Base-by-base conservation (phyloP, 2,797 vertebrate genomes). In the Phrynocephalus vlangalii region DNA sequence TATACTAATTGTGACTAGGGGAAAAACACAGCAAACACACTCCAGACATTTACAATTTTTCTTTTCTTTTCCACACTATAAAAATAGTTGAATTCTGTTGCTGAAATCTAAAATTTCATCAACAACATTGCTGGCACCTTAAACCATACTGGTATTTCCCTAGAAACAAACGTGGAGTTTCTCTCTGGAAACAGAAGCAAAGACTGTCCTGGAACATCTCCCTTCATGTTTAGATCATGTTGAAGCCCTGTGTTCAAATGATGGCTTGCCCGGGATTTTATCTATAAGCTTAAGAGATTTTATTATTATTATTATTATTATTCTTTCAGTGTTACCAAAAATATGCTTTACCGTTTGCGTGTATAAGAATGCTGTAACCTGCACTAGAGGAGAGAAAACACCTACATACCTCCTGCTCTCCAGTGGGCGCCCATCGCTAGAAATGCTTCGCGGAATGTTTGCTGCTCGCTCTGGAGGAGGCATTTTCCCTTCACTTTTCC, bases 401-500 rank as follows among this genome's bases (percentile, higher is more conserved):
- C 24, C 26, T 38, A 84, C 75, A 0, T 87, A 98, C 98, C 97
- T 98, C 94, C 98, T 98, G 73, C 97, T 97, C 94, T 99, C 98
- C 85, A 98, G 28, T 0, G 98, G 98, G 67, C 98, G 98, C 0
- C 98, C 99, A 0, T 99, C 99, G 13, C 98, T 99, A 82, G 99
- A 99, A 95, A 99, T 98, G 71, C 99, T 99, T 67, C 98, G 97
- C 10, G 99, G 98, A 85, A 99, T 98, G 93, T 96, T 97, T 83
- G 97, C 95, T 0, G 96, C 96, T 91, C 97, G 95, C 84, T 98
- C 98, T 1, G 95, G 87, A 88, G 96, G 86, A 92, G 97, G 85
- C 95, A 97, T 96, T 97, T 99, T 97, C 93, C 97, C 96, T 2
- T 97, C 97, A 77, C 97, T 97, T 84, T 97, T 98, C 60, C 97